Base-by-base conservation (phyloP, 2,113 vertebrate genomes). In the Anoplopoma fimbria region DNA sequence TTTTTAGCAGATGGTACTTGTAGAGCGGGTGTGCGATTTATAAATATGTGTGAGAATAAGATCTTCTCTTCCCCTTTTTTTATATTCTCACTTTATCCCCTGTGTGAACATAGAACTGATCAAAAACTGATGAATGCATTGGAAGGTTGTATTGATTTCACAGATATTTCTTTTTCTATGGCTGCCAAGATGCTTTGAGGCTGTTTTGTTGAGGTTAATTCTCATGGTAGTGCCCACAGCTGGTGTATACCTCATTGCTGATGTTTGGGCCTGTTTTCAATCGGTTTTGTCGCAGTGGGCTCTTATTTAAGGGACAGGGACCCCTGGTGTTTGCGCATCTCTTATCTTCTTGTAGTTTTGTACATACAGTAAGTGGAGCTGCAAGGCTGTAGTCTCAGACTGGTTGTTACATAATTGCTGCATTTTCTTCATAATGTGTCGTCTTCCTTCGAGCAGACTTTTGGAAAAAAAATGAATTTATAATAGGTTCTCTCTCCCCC, bases 171-270 rank as follows among this genome's bases (percentile, higher is more conserved):
- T 40, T 15, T 45, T 62, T 10, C 8, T 63, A 3, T 14, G 49
- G 72, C 69, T 71, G 75, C 72, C 65, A 69, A 67, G 70, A 62
- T 34, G 78, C 70, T 34, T 81, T 53, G 31, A 67, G 38, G 75
- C 82, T 45, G 60, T 71, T 69, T 76, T 61, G 65, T 80, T 33
- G 49, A 60, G 86, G 65, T 77, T 57, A 4, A 57, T 64, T 84
- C 68, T 77, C 69, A 21, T 69, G 17, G 25, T 62, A 3, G 58
- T 51, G 29, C 77, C 63, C 58, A 42, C 40, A 33, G 29, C 40
- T 67, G 83, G 87, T 49, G 61, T 85, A 87, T 88, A 92, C 91
- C 90, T 92, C 91, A 88, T 76, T 17, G 63, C 70, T 81, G 63
- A 69, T 80, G n/a, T 51, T 88, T 73, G 1, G 21, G 65, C 77